Evolutionary conservation across 2,113 vertebrate species (phyloP).

Genomic region (Hippocampus zosterae): DNA sequence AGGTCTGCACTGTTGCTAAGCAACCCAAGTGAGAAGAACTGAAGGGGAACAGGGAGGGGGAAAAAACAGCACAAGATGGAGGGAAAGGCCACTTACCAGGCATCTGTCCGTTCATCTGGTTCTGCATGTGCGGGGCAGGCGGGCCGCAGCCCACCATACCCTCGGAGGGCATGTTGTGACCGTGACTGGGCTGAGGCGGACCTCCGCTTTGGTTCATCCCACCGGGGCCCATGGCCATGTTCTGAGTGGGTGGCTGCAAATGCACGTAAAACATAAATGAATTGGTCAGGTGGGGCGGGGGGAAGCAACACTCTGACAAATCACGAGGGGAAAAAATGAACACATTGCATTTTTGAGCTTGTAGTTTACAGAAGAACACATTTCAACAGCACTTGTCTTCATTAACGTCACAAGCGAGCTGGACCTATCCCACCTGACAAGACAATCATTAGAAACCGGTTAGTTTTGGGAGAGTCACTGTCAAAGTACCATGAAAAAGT

Average conservation of each 20-base stretch:
- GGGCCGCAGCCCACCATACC: slow-evolving; percentile 91
- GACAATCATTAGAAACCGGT: too few species aligned
- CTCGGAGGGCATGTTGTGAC: slow-evolving; percentile 93
- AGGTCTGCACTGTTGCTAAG: slow-evolving; percentile 85
- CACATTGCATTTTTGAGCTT: too few species aligned
- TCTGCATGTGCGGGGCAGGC: slow-evolving; percentile 94
- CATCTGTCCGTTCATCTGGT: slow-evolving; percentile 99
- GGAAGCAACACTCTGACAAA: too few species aligned
- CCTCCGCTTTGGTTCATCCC: slow-evolving; percentile 92
- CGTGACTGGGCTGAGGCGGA: slow-evolving; percentile 86
- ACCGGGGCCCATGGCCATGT: slow-evolving; percentile 94
- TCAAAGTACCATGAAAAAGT: too few species aligned
- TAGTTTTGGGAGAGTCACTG: too few species aligned
- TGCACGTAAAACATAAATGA: slow-evolving; percentile 47
- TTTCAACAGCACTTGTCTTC: too few species aligned
- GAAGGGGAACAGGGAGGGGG: slow-evolving; percentile 37
- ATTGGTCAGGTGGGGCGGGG: not conserved
- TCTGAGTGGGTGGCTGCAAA: slow-evolving; percentile 92
- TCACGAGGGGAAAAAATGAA: too few species aligned
- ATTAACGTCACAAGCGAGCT: too few species aligned
- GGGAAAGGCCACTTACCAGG: slow-evolving; percentile 84
- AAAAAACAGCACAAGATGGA: slow-evolving; percentile 29
- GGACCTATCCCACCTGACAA: too few species aligned
- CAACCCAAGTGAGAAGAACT: slow-evolving; percentile 69
- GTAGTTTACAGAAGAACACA: too few species aligned